Evolutionary conservation across 2,797 vertebrate genomes (phyloP).

Genomic region (Anguilla megastoma): DNA sequence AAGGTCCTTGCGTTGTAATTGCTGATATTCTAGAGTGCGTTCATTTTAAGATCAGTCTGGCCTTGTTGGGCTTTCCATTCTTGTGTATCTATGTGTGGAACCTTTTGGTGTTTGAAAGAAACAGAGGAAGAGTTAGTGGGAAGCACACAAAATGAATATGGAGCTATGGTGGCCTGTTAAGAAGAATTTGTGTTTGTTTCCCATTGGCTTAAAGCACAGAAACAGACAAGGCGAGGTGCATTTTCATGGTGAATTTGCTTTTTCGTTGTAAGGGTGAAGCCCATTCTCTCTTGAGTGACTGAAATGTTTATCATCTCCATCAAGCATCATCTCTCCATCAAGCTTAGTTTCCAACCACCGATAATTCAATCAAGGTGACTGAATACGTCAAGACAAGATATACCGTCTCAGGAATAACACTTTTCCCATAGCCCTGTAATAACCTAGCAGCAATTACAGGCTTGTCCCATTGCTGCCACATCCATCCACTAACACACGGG

Average conservation of each 20-base stretch:
- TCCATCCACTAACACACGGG: not conserved
- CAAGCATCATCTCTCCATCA: not conserved
- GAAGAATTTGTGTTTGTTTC: not conserved
- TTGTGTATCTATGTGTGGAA: not conserved
- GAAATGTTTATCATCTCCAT: not conserved
- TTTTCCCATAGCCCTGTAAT: not conserved
- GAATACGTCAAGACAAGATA: not conserved
- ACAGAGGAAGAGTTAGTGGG: too few species aligned
- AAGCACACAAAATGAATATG: not conserved
- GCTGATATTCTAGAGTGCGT: not conserved
- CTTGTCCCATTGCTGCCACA: not conserved
- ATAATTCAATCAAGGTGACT: not conserved
- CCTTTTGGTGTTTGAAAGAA: not conserved
- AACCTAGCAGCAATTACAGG: not conserved
- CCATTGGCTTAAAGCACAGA: not conserved
- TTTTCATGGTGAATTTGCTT: not conserved
- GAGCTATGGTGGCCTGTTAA: not conserved
- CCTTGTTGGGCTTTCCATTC: not conserved
- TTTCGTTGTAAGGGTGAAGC: not conserved
- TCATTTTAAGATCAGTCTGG: not conserved
- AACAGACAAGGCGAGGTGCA: not conserved
- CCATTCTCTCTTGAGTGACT: not conserved
- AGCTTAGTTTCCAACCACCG: not conserved
- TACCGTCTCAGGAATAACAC: not conserved
- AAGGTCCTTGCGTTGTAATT: not conserved